Conservation (phyloP, 2,888 invertebrate species). For the Ischnura elegans region DNA sequence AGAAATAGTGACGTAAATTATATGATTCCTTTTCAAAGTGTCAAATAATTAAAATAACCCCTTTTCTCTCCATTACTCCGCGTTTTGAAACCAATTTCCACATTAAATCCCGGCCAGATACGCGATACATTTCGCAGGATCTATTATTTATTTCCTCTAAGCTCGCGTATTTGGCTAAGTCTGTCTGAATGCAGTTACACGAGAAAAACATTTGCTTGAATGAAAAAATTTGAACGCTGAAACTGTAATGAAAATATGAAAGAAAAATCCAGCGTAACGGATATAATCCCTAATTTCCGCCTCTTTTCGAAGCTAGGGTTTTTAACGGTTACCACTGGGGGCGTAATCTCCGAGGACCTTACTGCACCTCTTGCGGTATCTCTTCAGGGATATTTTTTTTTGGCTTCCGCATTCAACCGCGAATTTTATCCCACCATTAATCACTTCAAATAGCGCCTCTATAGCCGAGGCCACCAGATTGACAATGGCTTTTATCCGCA, state of each 20-base stretch:
- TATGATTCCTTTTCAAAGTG: no score
- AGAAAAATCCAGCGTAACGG: neutral
- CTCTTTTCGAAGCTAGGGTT: neutral
- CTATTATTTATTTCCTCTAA: no score
- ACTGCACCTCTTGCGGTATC: neutral
- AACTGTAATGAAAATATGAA: neutral
- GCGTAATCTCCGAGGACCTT: neutral
- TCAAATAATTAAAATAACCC: no score
- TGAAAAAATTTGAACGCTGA: neutral
- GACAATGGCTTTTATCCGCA: neutral
- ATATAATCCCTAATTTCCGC: neutral
- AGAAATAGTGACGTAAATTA: no score
- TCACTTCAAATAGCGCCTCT: neutral
- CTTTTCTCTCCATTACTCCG: no score
- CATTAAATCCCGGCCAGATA: no score
- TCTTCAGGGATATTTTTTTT: neutral
- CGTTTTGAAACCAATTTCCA: no score
- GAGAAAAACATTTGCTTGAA: neutral
- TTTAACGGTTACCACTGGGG: neutral
- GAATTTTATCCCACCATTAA: neutral
- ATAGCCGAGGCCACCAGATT: neutral
- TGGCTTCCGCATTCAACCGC: neutral
- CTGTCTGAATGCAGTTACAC: no score
- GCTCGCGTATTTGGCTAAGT: no score
- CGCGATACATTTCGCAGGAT: no score